Evolutionary conservation across 2,888 invertebrate species (phyloP), one percentile per base, ranked within the genome.

Genomic region (Panzeria rudis): DNA sequence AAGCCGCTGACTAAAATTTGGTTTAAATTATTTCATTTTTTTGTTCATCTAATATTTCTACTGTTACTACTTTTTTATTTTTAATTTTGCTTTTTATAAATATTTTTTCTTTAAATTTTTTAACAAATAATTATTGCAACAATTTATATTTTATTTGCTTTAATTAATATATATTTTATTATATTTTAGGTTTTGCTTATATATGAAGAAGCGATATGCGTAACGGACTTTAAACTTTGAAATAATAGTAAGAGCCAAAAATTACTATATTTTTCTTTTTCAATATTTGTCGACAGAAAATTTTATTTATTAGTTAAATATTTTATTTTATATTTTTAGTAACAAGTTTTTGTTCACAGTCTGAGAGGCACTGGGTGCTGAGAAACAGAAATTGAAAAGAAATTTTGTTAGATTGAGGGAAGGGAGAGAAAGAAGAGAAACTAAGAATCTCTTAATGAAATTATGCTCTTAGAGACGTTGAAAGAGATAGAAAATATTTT

Each of bases 281-380:
- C 20, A 47, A 52, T 72, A 38, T 25, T 56, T 41, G 17, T 13
- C 20, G 41, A 80, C 50, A 66, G 38, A 73, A 59, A 17, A 11
- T 68, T 35, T 50, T 35, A 47, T 11, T 61, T 52, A n/a, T 38
- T 23, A 7, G n/a, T 66, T 41, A 35, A 62, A 23, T 59, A 25
- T 41, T 47, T 64, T 54, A 17, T 56, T 68, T 29, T 29, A 2
- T 32, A 29, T 35, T 59, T 62, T 47, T 41, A 38, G 9, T 75
- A 72, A 83, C 75, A 83, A 50, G 29, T 64, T 68, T 68, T 62
- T 73, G 69, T 78, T 77, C 61, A 86, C 80, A 86, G 86, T 86
- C 62, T 73, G 73, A 86, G 86, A 86, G 86, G 86, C 86, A 86
- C 86, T 86, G 86, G 72, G 72, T 80, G 86, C 86, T 72, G 61